Base-by-base conservation (phyloP, 2,113 vertebrate species). In the Pelusios castaneus region DNA sequence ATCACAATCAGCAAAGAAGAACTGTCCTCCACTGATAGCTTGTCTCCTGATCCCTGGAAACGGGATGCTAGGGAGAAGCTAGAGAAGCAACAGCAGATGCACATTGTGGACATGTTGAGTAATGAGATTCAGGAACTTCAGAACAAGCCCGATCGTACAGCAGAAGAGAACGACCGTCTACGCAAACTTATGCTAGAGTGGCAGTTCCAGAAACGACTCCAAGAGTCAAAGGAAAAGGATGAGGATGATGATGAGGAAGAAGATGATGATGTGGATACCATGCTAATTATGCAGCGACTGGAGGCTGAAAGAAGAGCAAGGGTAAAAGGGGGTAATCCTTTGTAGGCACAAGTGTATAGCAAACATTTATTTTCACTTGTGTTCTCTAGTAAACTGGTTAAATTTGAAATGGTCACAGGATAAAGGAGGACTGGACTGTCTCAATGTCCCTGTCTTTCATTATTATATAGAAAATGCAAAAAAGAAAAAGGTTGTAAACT, bases 81-180 rank as follows among this genome's bases (percentile, higher is more conserved):
- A n/a, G 99, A 99, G 97, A 99, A 99, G 77, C 99, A 99, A 97
- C 99, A 99, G 96, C 99, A 99, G 97, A 98, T 99, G 96, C 99
- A 99, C 97, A 99, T 99, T 10, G 99, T 99, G 29, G 99, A 99
- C 94, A 98, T 99, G 97, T 98, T 99, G 94, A 99, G 99, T 97
- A 99, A 98, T 85, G 99, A 99, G 98, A 99, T 99, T 97, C 99
- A 99, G 96, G 99, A 99, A 0, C 99, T 99, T 34, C 99, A 99
- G 97, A 97, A 98, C 56, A 99, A 99, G 90, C 97, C 98, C 0
- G 99, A 99, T 96, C 98, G 99, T 87, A 99, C 98, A 1, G 98
- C 99, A 0, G 99, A 99, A 96, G 99, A 99, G 78, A 99, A 97
- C 3, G 99, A 99, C 96, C 99, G 99, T 5, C 98, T 99, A 73